A percentile compares a stretch with the other conserved stretches of the same genome.
phyloP scores from a whole-genome alignment of 2,888 invertebrate species.

The Euplagia quadripunctaria region DNA sequence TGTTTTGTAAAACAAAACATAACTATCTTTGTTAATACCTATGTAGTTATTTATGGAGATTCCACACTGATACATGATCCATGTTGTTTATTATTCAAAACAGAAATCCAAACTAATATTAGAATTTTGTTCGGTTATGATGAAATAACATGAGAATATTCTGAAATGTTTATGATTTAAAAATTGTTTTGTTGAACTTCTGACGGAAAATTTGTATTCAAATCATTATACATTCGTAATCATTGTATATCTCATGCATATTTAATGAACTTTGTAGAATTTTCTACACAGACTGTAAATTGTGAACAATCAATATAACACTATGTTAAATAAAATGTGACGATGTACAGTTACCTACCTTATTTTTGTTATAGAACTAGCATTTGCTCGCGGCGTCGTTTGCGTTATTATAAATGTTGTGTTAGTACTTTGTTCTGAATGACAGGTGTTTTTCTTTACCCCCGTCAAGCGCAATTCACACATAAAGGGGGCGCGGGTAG shows the following conservation, averaged over 20 bases:
- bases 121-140: too few relatives aligned
- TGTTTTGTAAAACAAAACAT: too few relatives aligned
- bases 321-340: not conserved
- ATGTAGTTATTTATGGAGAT: too few relatives aligned
- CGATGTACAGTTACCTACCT: not conserved
- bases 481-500: too few relatives aligned
- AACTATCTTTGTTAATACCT: too few relatives aligned
- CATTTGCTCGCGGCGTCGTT: not conserved
- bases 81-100: too few relatives aligned
- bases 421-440: too few relatives aligned
- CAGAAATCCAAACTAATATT: too few relatives aligned
- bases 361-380: not conserved
- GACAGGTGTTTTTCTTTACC: too few relatives aligned
- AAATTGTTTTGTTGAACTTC: not conserved
- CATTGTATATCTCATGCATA: slow-evolving; percentile 4
- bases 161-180: not conserved
- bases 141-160: not conserved
- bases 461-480: too few relatives aligned
- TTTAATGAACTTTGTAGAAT: not conserved
- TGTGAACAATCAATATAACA: not conserved
- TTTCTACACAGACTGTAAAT: not conserved
- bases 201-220: slow-evolving; percentile 2
- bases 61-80: too few relatives aligned
- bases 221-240: not conserved
- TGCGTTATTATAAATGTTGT: not conserved